Evolutionary conservation across 2,888 invertebrate genomes (phyloP).

Genomic region (Abscondita cerata): DNA sequence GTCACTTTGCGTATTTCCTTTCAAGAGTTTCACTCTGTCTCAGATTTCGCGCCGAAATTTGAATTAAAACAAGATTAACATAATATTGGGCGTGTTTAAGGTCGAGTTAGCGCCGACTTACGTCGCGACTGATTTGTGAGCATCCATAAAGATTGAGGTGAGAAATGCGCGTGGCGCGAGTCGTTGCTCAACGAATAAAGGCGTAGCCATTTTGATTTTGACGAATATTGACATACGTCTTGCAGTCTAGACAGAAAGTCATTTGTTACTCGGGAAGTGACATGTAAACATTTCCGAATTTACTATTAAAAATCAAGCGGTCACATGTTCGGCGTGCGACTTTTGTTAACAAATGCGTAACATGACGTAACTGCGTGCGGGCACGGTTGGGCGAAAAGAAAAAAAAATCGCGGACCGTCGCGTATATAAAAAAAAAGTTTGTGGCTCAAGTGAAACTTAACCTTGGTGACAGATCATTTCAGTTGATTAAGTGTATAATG

Average conservation of each 20-base stretch:
- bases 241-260: conserved; percentile 61
- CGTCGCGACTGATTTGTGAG: conserved; percentile 23
- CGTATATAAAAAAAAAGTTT: neutral
- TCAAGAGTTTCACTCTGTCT: too few relatives aligned
- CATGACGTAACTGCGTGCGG: too few relatives aligned
- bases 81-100: conserved; percentile 53
- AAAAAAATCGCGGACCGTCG: conserved; percentile 8
- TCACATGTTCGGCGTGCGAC: conserved; percentile 49
- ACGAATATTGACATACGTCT: conserved; percentile 76
- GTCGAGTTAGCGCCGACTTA: conserved; percentile 39
- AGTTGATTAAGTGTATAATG: conserved; percentile 20
- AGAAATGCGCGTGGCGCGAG: conserved; percentile 28
- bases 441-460: conserved; percentile 20
- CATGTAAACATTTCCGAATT: conserved; percentile 58
- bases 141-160: conserved; percentile 15
- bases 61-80: conserved; percentile 35
- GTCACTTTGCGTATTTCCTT: too few relatives aligned
- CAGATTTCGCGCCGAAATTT: conserved; percentile 31
- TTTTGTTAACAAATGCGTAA: too few relatives aligned
- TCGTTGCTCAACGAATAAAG: conserved; percentile 56
- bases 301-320: conserved; percentile 36
- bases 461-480: conserved; percentile 24
- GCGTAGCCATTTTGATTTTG: conserved; percentile 77
- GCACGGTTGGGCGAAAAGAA: conserved; percentile 34
- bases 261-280: conserved; percentile 60